Evolutionary conservation across 1,140 invertebrate genomes (phyloP).

Genomic region (Nebria ingens): DNA sequence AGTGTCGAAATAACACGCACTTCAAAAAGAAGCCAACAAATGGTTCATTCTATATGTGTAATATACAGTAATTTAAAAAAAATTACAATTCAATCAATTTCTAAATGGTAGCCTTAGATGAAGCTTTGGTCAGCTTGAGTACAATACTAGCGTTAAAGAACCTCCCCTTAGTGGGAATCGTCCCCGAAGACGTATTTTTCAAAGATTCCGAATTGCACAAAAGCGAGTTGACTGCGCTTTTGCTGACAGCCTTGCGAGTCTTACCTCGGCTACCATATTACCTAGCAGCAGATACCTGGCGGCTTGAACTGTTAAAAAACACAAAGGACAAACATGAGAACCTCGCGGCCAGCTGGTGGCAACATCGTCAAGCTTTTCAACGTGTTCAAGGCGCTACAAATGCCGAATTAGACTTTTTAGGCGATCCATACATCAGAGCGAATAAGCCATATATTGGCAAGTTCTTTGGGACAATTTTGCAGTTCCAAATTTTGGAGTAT

Average conservation of each 20-base stretch:
- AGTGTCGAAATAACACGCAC: too few species aligned
- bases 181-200: slow-evolving; percentile 12
- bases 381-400: slow-evolving; percentile 33
- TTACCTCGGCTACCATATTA: slow-evolving; percentile 47
- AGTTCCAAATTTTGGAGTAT: slow-evolving; percentile 37
- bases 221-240: slow-evolving; percentile 33
- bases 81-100: too few species aligned
- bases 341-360: slow-evolving; percentile 34
- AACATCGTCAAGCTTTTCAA: slow-evolving; percentile 40
- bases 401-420: slow-evolving; percentile 39
- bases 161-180: slow-evolving; percentile 17
- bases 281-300: slow-evolving; percentile 46
- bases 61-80: too few species aligned
- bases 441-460: slow-evolving; percentile 49
- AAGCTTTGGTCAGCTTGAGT: slow-evolving; percentile 37
- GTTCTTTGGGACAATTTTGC: slow-evolving; percentile 35
- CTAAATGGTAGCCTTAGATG: slow-evolving; percentile 38
- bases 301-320: too few species aligned
- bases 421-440: slow-evolving; percentile 40
- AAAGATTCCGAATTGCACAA: slow-evolving; percentile 3
- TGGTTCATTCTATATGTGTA: too few species aligned
- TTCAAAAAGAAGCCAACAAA: too few species aligned
- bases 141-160: slow-evolving; percentile 37
- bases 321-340: slow-evolving; percentile 41
- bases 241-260: slow-evolving; percentile 40